phyloP scores from a whole-genome alignment of 1,140 invertebrate genomes.

The Cotesia typhae region DNA sequence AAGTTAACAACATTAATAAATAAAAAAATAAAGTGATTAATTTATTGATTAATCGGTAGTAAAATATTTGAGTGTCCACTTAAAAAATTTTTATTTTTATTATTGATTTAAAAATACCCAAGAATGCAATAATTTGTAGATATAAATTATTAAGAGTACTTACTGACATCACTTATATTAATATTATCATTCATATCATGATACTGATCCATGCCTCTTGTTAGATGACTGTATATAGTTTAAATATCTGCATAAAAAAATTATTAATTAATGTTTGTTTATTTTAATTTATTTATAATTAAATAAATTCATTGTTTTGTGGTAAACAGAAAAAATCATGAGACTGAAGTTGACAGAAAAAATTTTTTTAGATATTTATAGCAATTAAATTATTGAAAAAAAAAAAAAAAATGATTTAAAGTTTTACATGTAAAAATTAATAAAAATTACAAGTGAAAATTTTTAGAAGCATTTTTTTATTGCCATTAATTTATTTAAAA shows the following conservation, averaged over 20 bases:
- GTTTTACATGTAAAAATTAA: no score
- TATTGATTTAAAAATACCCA: not conserved
- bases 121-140: not conserved
- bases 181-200: conserved; percentile 56
- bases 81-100: not conserved
- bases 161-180: conserved; percentile 80
- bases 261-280: conserved; percentile 15
- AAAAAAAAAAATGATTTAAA: no score
- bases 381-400: no score
- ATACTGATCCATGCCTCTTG: conserved; percentile 51
- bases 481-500: no score
- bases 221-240: conserved; percentile 15
- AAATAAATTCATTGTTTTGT: no score
- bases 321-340: no score
- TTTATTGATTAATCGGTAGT: not conserved
- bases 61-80: no score
- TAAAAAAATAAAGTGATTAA: not conserved
- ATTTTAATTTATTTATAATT: not conserved
- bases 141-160: conserved; percentile 62
- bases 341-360: no score
- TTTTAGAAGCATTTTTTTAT: no score
- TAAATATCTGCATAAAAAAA: conserved; percentile 28
- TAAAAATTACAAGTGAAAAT: no score
- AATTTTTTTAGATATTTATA: no score
- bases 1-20: conserved; percentile 1